Evolutionary conservation across 2,113 vertebrate species (phyloP), one percentile per base, ranked within the genome.

Genomic region (Ranitomeya imitator): DNA sequence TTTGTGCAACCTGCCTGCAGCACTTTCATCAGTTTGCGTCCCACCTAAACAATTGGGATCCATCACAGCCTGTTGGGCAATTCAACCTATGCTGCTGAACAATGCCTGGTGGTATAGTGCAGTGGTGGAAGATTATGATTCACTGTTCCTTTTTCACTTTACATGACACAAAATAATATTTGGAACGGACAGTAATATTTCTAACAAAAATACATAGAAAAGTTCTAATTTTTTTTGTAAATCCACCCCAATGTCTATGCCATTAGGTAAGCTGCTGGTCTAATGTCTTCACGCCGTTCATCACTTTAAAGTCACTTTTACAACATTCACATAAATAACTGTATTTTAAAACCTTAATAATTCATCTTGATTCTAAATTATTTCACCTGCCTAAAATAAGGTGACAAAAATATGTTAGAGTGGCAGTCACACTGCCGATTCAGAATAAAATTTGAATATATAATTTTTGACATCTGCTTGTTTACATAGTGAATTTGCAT

Each of bases 391-490:
- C 23, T 54, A 52, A 65, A 83, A 69, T n/a, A 52, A 83, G 26
- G 19, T 45, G 19, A 67, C n/a, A 69, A 65, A 83, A 67, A 69
- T 83, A 83, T 16, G 15, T 37, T 31, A 81, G 52, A 18, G 52
- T 37, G 67, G 26, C 51, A 65, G 83, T 55, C 23, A 61, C 7
- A 23, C 19, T 23, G 71, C 26, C 45, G 37, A 45, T 77, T n/a
- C 6, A 4, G 73, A 78, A 86, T 86, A 78, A 60, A 60, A 86
- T 77, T 73, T 86, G 73, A 77, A 86, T 86, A 51, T 52, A 77
- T 77, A 78, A 86, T 78, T 9, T 52, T 60, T 61, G 74, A 86
- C 73, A 86, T 78, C 85, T 86, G 85, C 21, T 78, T 78, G 23
- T 63, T 86, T 77, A 77, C 55, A 61, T 60, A 78, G 7, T 83